phyloP scores from a whole-genome alignment of 2,113 vertebrate species.

The Xenopus tropicalis region UCB_Xtro_10.0 CM004447.2:46823001-46823500 shows the following conservation, averaged over 20 bases:
- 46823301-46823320: no score
- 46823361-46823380: conserved; percentile 68
- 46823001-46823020: conserved; percentile 78
- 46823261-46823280: no score
- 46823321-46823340: no score
- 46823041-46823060: conserved; percentile 74
- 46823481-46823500: conserved; percentile 55
- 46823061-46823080: conserved; percentile 63
- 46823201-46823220: no score
- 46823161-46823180: no score
- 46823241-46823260: no score
- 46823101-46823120: conserved; percentile 48
- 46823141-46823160: no score
- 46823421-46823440: conserved; percentile 69
- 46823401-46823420: conserved; percentile 57
- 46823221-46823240: no score
- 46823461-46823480: conserved; percentile 61
- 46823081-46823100: conserved; percentile 65
- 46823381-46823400: conserved; percentile 70
- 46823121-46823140: no score
- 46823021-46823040: conserved; percentile 80
- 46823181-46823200: no score
- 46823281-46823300: no score
- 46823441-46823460: conserved; percentile 62
- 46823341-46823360: conserved; percentile 56